Base-by-base conservation (phyloP, 1,140 invertebrate genomes). In the Wiebesia pumilae region DNA sequence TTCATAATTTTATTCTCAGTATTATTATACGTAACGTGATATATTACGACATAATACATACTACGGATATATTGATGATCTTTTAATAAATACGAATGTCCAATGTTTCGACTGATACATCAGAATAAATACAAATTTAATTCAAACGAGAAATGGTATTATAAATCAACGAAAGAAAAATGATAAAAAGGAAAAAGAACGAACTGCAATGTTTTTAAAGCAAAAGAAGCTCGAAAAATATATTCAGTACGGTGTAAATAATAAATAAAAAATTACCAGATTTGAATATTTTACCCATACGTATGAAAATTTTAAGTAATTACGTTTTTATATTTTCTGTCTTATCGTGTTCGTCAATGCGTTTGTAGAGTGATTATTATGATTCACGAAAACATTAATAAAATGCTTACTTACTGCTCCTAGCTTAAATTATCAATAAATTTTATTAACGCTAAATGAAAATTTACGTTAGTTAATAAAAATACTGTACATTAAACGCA, bases 331-430 rank as follows among this genome's bases (percentile, higher is more conserved):
- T 71, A 21, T 21, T 38, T 35, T 71, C 40, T 71, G 16, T 21
- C n/a, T 71, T 71, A 71, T 71, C n/a, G 16, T 71, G 21, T 71
- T 21, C 19, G 35, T 71, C 69, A 71, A 71, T 38, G 40, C 40
- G 69, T 71, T 71, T 71, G 65, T 21, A 69, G 30, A 71, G 69
- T 21, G 69, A 71, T 71, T 71, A 71, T 38, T 71, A 65, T 81
- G 79, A 81, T 40, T 81, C 58, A 81, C 27, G 24, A 51, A 65
- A 65, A 62, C 27, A 62, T 81, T 81, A 27, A 71, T 82, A 82
- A 69, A 30, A 35, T 65, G n/a, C 27, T 69, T 69, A n/a, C 2
- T 33, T 47, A 33, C 30, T 33, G 38, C 24, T 69, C n/a, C 16
- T 75, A 75, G 71, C 3, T 69, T 10, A 47, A 69, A 67, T 69